phyloP scores from a whole-genome alignment of 1,140 invertebrate genomes.

The Cotesia vestalis region DNA sequence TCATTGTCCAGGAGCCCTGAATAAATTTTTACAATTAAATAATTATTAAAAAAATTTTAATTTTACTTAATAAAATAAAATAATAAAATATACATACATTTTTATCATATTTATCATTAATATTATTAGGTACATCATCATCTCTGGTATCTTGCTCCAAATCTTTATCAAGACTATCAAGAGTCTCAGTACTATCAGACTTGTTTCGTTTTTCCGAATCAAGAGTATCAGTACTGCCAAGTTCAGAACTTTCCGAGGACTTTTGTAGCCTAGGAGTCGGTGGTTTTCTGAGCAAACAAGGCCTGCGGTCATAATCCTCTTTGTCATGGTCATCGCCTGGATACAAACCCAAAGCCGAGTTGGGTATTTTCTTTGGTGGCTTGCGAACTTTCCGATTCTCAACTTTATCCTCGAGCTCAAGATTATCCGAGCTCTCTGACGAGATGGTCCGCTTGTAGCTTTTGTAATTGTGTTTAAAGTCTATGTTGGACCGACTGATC shows the following conservation, averaged over 20 bases:
- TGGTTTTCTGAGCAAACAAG: conserved; percentile 37
- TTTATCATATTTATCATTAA: conserved; percentile 52
- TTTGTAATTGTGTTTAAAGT: conserved; percentile 31
- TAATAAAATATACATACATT: conserved; percentile 49
- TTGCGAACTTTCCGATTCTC: conserved; percentile 48
- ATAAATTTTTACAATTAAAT: conserved; percentile 1
- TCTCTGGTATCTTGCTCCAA: conserved; percentile 55
- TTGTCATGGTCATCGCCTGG: conserved; percentile 28
- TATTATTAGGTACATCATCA: conserved; percentile 49
- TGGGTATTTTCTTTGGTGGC: conserved; percentile 53
- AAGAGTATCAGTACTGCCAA: conserved; percentile 61
- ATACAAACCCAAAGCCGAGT: conserved; percentile 48
- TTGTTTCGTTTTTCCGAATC: conserved; percentile 61
- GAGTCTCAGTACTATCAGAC: conserved; percentile 60
- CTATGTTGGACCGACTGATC: conserved; percentile 26
- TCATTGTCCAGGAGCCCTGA: conserved; percentile 55
- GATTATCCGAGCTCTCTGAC: conserved; percentile 59
- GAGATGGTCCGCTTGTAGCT: conserved; percentile 45
- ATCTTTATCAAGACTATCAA: conserved; percentile 63
- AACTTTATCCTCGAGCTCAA: conserved; percentile 53
- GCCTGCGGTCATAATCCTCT: conserved; percentile 42
- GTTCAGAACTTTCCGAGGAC: conserved; percentile 62
- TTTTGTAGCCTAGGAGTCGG: conserved; percentile 52
- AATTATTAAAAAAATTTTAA: background rate
- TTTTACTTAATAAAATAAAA: background rate